Conservation (phyloP, 2,888 invertebrate species). For the Odontocolon sp. region DNA sequence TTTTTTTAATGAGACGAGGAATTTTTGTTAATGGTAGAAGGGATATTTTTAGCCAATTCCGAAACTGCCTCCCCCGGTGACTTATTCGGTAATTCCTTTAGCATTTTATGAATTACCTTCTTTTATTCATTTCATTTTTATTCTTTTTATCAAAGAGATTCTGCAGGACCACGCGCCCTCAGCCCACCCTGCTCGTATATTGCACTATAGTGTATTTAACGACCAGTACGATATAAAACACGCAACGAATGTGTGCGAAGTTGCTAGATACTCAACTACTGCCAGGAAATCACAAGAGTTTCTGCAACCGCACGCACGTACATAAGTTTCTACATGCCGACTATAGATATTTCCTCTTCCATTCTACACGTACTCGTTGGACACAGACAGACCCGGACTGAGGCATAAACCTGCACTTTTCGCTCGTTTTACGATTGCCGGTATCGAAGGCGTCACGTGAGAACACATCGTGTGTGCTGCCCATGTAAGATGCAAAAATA, state of each 20-base stretch:
- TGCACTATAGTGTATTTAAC: constrained; percentile 43
- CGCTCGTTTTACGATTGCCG: constrained; percentile 51
- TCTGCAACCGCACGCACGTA: not conserved
- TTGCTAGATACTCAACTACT: not conserved
- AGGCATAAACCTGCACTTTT: constrained; percentile 43
- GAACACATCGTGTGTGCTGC: not conserved
- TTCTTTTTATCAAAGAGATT: constrained; percentile 10
- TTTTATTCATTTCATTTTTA: not conserved
- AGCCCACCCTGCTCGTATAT: constrained; percentile 44
- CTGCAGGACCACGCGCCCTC: constrained; percentile 12
- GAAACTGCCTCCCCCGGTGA: not conserved
- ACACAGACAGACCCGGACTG: too few relatives aligned
- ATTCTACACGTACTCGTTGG: too few relatives aligned
- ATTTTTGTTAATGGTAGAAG: not conserved
- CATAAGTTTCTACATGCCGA: not conserved
- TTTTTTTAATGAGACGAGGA: not conserved
- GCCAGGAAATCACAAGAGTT: constrained; percentile 22
- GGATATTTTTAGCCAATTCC: not conserved
- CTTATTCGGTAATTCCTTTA: not conserved
- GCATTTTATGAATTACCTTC: not conserved
- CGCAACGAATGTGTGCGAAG: not conserved
- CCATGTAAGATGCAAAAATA: not conserved
- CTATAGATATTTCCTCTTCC: not conserved
- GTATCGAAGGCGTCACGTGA: constrained; percentile 38
- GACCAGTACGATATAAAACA: constrained; percentile 28